Conservation (phyloP, 2,113 vertebrate species). For the Lamprologus tigripictilis region DNA sequence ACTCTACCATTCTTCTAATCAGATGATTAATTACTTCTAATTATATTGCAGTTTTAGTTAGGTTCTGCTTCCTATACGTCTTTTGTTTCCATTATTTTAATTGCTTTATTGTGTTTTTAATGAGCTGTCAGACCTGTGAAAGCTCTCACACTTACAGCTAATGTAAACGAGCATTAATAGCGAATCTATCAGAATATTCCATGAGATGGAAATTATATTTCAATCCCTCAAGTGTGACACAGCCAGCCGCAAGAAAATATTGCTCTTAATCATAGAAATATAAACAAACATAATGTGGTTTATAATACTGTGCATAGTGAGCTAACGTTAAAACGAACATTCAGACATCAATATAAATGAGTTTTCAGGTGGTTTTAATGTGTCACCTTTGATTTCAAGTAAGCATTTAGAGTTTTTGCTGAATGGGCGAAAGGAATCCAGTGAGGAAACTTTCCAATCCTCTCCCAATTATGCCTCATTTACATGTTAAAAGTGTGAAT, state of each 20-base stretch:
- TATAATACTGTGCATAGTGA: neutral
- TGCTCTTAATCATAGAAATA: neutral
- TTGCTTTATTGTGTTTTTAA: conserved; percentile 33
- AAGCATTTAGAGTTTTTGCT: neutral
- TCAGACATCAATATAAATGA: neutral
- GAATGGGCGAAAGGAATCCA: neutral
- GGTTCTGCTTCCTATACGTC: neutral
- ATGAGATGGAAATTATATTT: neutral
- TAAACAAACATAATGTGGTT: neutral
- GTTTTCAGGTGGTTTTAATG: neutral
- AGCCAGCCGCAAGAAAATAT: neutral
- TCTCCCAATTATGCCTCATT: neutral
- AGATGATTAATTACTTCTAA: conserved; percentile 7
- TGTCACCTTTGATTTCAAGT: neutral
- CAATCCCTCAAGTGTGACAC: neutral
- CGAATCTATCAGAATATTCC: neutral
- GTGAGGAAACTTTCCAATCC: neutral
- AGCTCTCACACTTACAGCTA: neutral
- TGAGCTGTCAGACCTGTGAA: conserved; percentile 8
- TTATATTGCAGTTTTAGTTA: neutral
- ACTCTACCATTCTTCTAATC: neutral
- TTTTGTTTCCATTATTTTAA: conserved; percentile 21
- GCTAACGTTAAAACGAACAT: neutral
- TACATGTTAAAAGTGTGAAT: neutral
- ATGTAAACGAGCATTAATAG: conserved; percentile 22